Percentiles rank a stretch among this genome's conserved stretches.
Evolutionary conservation across 1,140 invertebrate genomes (phyloP).

Genomic region (Atta colombica): DNA sequence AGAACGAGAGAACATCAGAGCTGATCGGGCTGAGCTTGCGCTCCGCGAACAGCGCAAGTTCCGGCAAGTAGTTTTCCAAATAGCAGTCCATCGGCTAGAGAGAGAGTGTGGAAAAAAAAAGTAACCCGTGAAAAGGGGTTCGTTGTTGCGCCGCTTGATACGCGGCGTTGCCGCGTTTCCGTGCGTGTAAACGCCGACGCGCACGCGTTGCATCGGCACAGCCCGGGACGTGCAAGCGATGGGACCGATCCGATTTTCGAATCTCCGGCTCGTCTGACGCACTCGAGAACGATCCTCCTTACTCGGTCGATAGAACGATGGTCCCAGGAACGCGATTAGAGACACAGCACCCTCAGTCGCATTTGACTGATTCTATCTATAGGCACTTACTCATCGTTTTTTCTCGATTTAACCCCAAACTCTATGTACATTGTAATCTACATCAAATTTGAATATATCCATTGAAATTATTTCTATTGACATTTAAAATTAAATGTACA

Average conservation of each 20-base stretch:
- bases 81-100: conserved; percentile 59
- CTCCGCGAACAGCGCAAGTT: conserved; percentile 54
- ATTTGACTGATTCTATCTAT: background rate
- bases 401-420: no score
- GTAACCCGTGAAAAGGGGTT: conserved; percentile 76
- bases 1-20: conserved; percentile 4
- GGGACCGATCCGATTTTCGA: conserved; percentile 57
- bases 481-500: no score
- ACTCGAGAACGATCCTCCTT: background rate
- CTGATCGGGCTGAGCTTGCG: conserved; percentile 34
- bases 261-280: background rate
- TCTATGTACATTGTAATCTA: no score
- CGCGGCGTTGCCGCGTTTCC: conserved; percentile 68
- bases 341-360: background rate
- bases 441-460: no score
- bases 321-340: background rate
- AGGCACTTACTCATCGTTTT: no score
- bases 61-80: conserved; percentile 71
- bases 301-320: conserved; percentile 3
- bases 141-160: conserved; percentile 65
- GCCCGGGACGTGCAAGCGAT: conserved; percentile 51
- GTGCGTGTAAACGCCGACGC: conserved; percentile 27
- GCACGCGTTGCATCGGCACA: conserved; percentile 28
- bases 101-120: conserved; percentile 55
- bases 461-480: no score